These are phyloP conservation scores for Halcyon senegalensis DNA, from an alignment of 2,113 vertebrate genomes.

Conservation along the genomic window DNA sequence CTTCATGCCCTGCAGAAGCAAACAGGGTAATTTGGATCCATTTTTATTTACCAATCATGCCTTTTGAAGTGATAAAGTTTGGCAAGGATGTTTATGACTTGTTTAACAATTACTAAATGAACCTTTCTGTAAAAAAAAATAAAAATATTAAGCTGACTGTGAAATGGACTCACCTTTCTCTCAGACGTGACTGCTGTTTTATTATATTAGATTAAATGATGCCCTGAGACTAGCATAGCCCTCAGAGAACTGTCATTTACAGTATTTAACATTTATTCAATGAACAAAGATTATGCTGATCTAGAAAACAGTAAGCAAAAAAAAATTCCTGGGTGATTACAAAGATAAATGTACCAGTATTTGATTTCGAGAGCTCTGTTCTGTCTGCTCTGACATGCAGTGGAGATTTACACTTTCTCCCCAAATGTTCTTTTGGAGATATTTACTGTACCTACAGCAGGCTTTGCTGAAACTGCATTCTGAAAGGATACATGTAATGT, in stretches of 20 bases:
- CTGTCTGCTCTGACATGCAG: background rate
- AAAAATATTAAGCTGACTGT: background rate
- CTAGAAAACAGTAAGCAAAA: conserved; percentile 34
- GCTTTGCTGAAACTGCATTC: conserved; percentile 35
- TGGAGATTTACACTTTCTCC: conserved; percentile 10
- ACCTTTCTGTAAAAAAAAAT: conserved; percentile 25
- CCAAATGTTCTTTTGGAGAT: conserved; percentile 31
- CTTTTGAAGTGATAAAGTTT: conserved; percentile 34
- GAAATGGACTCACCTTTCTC: conserved; percentile 27
- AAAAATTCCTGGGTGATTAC: conserved; percentile 4
- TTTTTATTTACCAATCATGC: conserved; percentile 56
- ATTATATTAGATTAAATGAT: conserved; percentile 46
- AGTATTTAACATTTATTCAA: conserved; percentile 29
- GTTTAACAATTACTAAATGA: conserved; percentile 55
- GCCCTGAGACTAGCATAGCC: background rate
- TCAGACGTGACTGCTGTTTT: background rate
- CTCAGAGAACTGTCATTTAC: conserved; percentile 32
- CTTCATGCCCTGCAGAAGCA: conserved; percentile 34
- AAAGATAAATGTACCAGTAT: background rate
- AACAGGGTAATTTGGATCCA: conserved; percentile 38
- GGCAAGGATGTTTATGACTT: conserved; percentile 57
- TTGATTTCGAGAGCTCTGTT: conserved; percentile 40
- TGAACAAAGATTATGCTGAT: conserved; percentile 16
- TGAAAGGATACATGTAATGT: background rate
- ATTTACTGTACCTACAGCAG: conserved; percentile 26